Base-by-base conservation (phyloP, 2,888 invertebrate species). In the Rhogogaster chlorosoma region DNA sequence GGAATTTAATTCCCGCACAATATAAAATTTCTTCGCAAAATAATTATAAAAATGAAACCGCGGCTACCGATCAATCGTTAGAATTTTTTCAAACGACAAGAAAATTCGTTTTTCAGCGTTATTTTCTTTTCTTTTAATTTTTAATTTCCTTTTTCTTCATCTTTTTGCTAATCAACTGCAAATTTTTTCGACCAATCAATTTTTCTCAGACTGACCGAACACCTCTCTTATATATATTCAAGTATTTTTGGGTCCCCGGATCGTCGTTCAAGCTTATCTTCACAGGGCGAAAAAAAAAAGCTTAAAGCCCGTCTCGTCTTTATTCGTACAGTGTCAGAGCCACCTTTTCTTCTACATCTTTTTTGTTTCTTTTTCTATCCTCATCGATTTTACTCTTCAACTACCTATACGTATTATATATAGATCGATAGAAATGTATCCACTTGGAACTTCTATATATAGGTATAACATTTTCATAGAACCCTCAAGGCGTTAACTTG, bases 401-500 rank as follows among this genome's bases (percentile, higher is more conserved):
- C 45, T 45, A 45, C 15, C 12, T 10, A 12, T 42, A 42, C 15
- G 3, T 45, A 7, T 53, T n/a, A n/a, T n/a, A 18, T 1, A 53
- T 49, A 49, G 49, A 49, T 49, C n/a, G 49, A 32, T n/a, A 36
- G 18, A 70, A 70, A 32, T 36, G n/a, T n/a, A 29, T 18, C 7
- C 9, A 29, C 29, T 67, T 67, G 32, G 1, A 36, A 70, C 22
- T 38, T n/a, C n/a, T n/a, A n/a, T n/a, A n/a, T n/a, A n/a, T n/a
- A n/a, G n/a, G n/a, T 38, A 61, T 61, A 26, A 26, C 61, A 61
- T 3, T 12, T 61, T 26, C 26, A 61, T 61, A 26, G 12, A 61
- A 61, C 26, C 61, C 22, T 61, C 61, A 61, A 61, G 61, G 61
- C 61, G 61, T 61, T 61, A 61, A 61, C 61, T 61, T 26, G 22